Evolutionary conservation across 1,140 invertebrate genomes (phyloP), one percentile per base, ranked within the genome.

Genomic region (Zaprionus ornatus): DNA sequence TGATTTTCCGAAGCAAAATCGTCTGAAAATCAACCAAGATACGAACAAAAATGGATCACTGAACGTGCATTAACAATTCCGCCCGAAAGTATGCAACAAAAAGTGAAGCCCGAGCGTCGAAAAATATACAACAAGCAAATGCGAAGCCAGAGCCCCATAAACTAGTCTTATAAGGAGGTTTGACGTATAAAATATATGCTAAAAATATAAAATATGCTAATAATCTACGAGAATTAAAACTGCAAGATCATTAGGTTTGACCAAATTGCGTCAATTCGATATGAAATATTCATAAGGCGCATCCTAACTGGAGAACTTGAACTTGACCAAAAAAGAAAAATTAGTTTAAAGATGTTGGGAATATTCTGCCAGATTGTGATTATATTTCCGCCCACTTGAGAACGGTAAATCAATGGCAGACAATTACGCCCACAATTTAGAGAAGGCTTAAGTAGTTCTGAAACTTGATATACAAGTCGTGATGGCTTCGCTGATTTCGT

Each of bases 391-490:
- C 67, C 59, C 42, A 64, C 66, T 7, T 4, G 3, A 40, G 15
- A 70, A 70, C 73, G 54, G 67, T 71, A 71, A 71, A 71, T 71
- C 60, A 75, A 63, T 59, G 63, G 32, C 42, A 59, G 12, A 59
- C 54, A 65, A 71, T 75, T 71, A 71, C 67, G 67, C 73, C 68
- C 35, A 71, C 73, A 42, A 35, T 21, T 60, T 57, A 1, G n/a
- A 56, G 35, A 29, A 63, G 56, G 3, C 29, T 56, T 60, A 54
- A 40, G 67, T 75, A 71, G 60, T 27, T 52, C 29, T 21, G 5
- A 17, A 64, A 63, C 21, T 15, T 57, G 66, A 40, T 55, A 40
- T 17, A 35, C 19, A 55, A 17, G 7, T 57, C 73, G 60, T 60
- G 67, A 55, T 55, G n/a, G 52, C 13, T 25, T 10, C 40, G 17